These are phyloP conservation scores for Papilio protenor DNA, from an alignment of 2,888 invertebrate genomes.

Conservation along the genomic window DNA sequence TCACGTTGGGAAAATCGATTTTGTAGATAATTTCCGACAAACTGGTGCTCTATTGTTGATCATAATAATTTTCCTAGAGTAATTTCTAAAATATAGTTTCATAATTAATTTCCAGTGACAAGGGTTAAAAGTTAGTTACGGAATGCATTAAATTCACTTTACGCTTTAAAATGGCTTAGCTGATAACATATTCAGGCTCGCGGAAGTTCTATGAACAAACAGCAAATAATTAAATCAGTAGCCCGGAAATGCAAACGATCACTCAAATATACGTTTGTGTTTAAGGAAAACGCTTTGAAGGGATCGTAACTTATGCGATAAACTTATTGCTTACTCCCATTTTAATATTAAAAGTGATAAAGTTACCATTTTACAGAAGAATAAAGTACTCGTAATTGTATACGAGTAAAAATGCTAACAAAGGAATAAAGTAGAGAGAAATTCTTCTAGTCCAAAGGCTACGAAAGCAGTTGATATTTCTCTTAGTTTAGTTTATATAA, in stretches of 20 bases:
- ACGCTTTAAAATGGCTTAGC: neutral
- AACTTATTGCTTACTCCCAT: neutral
- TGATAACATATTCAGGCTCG: neutral
- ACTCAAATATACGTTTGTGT: neutral
- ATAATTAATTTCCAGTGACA: constrained; percentile 16
- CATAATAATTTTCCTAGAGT: neutral
- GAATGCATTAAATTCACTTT: neutral
- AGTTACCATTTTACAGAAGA: neutral
- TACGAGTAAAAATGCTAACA: neutral
- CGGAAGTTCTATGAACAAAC: neutral
- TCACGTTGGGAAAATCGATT: neutral
- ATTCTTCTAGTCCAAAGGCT: neutral
- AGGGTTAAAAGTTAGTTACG: neutral
- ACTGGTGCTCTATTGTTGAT: neutral
- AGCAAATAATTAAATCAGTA: neutral
- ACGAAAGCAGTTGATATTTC: neutral
- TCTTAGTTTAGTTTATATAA: neutral
- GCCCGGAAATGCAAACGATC: neutral
- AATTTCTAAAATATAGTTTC: neutral
- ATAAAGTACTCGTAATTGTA: too few species aligned
- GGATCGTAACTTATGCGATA: neutral
- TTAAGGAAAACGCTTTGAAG: neutral
- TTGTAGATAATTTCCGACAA: neutral
- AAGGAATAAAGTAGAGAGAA: neutral
- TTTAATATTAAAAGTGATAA: neutral